These are phyloP conservation scores for Carpatolechia fugitivella DNA, from an alignment of 2,888 invertebrate species.

Conservation along the genomic window DNA sequence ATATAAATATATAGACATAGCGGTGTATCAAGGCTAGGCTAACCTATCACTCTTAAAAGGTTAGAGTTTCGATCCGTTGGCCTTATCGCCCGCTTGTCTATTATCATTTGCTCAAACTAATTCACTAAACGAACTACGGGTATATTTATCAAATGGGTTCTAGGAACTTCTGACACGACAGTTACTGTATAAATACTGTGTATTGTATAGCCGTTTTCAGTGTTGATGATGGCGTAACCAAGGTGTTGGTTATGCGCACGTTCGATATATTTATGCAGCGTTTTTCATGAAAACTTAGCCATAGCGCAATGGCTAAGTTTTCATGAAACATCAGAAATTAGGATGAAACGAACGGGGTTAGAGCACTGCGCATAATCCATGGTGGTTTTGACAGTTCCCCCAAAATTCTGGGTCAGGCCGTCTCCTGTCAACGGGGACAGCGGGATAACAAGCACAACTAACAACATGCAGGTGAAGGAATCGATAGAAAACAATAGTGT, in stretches of 20 bases:
- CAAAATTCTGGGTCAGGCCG: conserved; percentile 4
- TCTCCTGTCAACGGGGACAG: neutral
- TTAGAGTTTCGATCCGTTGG: conserved; percentile 10
- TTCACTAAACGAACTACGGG: neutral
- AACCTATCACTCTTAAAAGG: conserved; percentile 4
- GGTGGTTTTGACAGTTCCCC: conserved; percentile 11
- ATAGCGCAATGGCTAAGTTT: too few species aligned
- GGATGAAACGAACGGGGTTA: neutral
- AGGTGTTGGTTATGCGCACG: conserved; percentile 13
- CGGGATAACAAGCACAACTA: neutral
- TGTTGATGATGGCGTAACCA: conserved; percentile 15
- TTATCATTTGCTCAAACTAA: conserved; percentile 3
- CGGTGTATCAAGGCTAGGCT: neutral
- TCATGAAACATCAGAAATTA: neutral
- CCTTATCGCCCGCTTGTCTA: conserved; percentile 8
- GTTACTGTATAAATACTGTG: neutral
- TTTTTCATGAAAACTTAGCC: neutral
- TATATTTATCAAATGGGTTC: neutral
- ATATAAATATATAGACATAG: neutral
- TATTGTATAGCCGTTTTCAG: neutral
- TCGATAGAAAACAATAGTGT: conserved; percentile 2
- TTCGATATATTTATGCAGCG: conserved; percentile 3
- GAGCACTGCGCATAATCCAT: conserved; percentile 12
- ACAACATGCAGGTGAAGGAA: conserved; percentile 5
- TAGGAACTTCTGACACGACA: neutral